phyloP scores from a whole-genome alignment of 2,797 vertebrate species.

The Coccyzus lansbergi region DNA sequence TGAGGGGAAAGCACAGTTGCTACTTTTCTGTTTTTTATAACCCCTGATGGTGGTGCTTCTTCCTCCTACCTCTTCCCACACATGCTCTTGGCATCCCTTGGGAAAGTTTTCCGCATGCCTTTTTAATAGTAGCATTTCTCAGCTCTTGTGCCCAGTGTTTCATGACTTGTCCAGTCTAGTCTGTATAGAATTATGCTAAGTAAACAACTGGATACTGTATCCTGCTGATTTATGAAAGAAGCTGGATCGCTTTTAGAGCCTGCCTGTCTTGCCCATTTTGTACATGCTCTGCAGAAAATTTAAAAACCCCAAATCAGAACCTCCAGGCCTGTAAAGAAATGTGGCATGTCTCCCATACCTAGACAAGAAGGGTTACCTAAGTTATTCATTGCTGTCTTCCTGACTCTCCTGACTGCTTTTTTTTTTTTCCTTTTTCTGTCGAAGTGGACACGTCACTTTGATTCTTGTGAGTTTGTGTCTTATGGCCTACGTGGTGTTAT shows the following conservation, averaged over 20 bases:
- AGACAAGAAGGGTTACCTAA: neutral
- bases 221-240: conserved; percentile 54
- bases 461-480: neutral
- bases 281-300: conserved; percentile 23
- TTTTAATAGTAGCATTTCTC: conserved; percentile 62
- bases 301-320: neutral
- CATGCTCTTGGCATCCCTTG: conserved; percentile 39
- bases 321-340: neutral
- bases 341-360: neutral
- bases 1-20: neutral
- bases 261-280: conserved; percentile 13
- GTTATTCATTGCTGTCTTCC: neutral
- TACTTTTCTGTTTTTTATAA: conserved; percentile 35
- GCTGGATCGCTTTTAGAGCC: conserved; percentile 24
- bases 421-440: conserved; percentile 2
- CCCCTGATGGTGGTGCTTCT: conserved; percentile 32
- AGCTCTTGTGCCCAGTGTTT: conserved; percentile 68
- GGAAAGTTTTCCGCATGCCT: conserved; percentile 56
- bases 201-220: conserved; percentile 62
- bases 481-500: neutral
- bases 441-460: neutral
- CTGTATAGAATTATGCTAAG: conserved; percentile 62
- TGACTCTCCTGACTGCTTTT: neutral
- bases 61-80: conserved; percentile 63
- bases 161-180: conserved; percentile 66